A percentile compares a stretch with the other conserved stretches of the same genome.
These are phyloP conservation scores for Pteria penguin DNA, from an alignment of 2,888 invertebrate species.

Conservation along the genomic window DNA sequence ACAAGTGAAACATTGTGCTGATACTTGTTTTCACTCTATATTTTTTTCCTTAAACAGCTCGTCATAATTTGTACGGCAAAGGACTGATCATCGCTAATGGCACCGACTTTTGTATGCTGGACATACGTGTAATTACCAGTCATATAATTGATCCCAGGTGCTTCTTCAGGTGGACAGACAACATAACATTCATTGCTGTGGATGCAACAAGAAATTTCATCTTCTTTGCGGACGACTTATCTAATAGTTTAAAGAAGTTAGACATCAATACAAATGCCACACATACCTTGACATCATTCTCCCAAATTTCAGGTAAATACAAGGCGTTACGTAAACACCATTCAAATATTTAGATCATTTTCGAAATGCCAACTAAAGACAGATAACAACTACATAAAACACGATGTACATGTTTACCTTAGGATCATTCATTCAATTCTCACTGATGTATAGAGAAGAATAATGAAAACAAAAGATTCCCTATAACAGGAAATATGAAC, in stretches of 20 bases:
- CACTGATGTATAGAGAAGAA: no score
- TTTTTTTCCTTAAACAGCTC: conserved; percentile 1
- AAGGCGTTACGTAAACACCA: no score
- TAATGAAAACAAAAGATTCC: no score
- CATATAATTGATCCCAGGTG: conserved; percentile 17
- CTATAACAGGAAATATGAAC: no score
- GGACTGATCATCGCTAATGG: conserved; percentile 14
- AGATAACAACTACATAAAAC: no score
- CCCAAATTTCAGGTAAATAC: conserved; percentile 11
- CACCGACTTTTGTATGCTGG: conserved; percentile 25
- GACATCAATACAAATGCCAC: conserved; percentile 11
- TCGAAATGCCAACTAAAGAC: no score
- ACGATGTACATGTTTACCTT: no score
- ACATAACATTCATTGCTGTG: conserved; percentile 14
- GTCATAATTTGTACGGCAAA: conserved; percentile 21
- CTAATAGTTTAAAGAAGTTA: neutral
- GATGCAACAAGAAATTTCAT: conserved; percentile 7
- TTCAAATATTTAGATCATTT: no score
- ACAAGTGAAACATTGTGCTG: no score
- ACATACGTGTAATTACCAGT: conserved; percentile 9
- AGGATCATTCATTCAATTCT: no score
- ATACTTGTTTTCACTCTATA: neutral
- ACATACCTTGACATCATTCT: neutral
- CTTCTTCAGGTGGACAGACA: conserved; percentile 8
- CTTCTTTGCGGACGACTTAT: conserved; percentile 5